Evolutionary conservation across 2,113 vertebrate species (phyloP).

Genomic region (Jacana jacana): DNA sequence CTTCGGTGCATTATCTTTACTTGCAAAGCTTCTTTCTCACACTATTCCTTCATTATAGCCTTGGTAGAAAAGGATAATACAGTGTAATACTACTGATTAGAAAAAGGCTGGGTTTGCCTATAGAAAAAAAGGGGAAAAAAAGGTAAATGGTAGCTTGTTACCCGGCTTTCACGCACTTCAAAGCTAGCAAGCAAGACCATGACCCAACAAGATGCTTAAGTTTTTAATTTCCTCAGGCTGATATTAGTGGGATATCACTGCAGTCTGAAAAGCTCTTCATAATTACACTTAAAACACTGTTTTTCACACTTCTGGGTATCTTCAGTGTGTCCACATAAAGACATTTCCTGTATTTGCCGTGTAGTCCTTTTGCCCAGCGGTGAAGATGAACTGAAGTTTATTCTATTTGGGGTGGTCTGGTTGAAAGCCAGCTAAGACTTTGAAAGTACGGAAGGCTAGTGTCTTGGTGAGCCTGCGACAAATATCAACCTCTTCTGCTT

Average conservation of each 20-base stretch:
- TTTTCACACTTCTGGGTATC: not conserved
- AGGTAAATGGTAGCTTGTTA: not conserved
- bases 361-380: not conserved
- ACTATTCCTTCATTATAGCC: not conserved
- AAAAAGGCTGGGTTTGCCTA: not conserved
- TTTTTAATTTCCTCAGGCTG: not conserved
- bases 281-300: not conserved
- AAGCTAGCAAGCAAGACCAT: not conserved
- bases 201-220: not conserved
- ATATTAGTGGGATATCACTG: not conserved
- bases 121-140: not conserved
- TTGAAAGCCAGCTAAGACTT: not conserved
- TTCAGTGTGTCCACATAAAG: not conserved
- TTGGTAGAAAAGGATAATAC: not conserved
- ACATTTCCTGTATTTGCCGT: not conserved
- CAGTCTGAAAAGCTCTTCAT: not conserved
- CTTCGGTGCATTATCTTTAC: not conserved
- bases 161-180: not conserved
- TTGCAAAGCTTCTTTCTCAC: not conserved
- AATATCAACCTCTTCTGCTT: not conserved
- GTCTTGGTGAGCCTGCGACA: not conserved
- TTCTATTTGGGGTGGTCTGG: not conserved
- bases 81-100: not conserved
- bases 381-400: not conserved
- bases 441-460: not conserved